Conservation (phyloP, 2,888 invertebrate genomes). For the Pollenia amentaria region DNA sequence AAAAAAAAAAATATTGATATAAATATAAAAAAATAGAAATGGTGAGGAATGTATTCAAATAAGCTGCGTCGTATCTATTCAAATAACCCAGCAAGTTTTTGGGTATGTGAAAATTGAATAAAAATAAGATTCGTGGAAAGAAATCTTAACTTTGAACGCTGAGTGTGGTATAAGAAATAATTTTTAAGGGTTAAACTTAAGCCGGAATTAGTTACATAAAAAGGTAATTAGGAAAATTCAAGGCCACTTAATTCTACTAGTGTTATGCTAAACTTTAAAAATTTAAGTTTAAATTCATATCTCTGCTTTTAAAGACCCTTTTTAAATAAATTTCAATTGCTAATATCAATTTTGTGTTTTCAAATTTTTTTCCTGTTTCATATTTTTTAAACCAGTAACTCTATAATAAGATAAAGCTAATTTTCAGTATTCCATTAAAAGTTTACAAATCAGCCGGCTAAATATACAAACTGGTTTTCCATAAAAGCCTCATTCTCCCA, state of each 20-base stretch:
- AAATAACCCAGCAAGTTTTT: background rate
- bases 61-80: background rate
- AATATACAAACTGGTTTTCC: conserved; percentile 10
- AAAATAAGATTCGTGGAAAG: too few relatives aligned
- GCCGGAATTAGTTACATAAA: too few relatives aligned
- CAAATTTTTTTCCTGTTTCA: background rate
- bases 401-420: background rate
- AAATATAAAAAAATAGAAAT: background rate
- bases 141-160: too few relatives aligned
- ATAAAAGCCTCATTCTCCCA: background rate
- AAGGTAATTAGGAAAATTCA: too few relatives aligned
- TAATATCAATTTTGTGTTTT: background rate
- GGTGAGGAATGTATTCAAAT: background rate
- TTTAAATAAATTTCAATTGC: too few relatives aligned
- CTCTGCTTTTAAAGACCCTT: too few relatives aligned
- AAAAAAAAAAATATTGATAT: background rate
- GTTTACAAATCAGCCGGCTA: conserved; percentile 4
- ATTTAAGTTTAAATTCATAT: too few relatives aligned
- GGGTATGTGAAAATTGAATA: too few relatives aligned
- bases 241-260: too few relatives aligned
- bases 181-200: too few relatives aligned
- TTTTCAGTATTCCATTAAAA: background rate
- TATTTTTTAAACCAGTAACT: background rate
- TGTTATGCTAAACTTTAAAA: too few relatives aligned
- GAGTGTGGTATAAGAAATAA: background rate